Evolutionary conservation across 2,888 invertebrate genomes (phyloP).

Genomic region (Trissolcus japonicus): DNA sequence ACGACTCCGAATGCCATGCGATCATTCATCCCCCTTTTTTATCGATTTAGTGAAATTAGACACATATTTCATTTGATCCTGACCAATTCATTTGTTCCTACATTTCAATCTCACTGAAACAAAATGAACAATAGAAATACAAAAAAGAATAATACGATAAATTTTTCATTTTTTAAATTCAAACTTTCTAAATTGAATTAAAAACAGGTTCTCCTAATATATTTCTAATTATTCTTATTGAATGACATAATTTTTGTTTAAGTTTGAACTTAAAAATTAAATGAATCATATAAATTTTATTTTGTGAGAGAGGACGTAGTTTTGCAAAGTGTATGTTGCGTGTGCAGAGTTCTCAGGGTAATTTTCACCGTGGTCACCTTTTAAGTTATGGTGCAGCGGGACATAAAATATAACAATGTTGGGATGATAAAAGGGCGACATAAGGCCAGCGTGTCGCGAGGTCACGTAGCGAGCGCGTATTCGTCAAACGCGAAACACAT

Average conservation of each 20-base stretch:
- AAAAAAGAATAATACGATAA: too few species aligned
- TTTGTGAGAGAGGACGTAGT: too few species aligned
- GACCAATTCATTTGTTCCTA: neutral
- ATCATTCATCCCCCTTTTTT: conserved; percentile 33
- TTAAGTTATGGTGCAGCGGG: conserved; percentile 26
- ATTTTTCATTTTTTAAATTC: too few species aligned
- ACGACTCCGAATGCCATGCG: conserved; percentile 1
- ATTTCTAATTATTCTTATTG: too few species aligned
- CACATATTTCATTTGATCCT: conserved; percentile 13
- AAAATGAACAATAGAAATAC: too few species aligned
- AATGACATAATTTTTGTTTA: too few species aligned
- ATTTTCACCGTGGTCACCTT: conserved; percentile 14
- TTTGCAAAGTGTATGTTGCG: too few species aligned
- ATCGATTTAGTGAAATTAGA: conserved; percentile 23
- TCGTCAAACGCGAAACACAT: conserved; percentile 38
- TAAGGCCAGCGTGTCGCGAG: conserved; percentile 22
- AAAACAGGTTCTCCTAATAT: too few species aligned
- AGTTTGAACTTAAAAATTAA: too few species aligned
- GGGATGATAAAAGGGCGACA: conserved; percentile 31
- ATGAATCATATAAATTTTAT: too few species aligned
- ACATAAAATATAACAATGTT: conserved; percentile 41
- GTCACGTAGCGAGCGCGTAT: conserved; percentile 33
- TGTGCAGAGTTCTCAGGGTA: conserved; percentile 17
- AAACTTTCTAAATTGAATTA: too few species aligned
- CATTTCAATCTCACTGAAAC: neutral